Base-by-base conservation (phyloP, 2,888 invertebrate species). In the Plagodis dolabraria region DNA sequence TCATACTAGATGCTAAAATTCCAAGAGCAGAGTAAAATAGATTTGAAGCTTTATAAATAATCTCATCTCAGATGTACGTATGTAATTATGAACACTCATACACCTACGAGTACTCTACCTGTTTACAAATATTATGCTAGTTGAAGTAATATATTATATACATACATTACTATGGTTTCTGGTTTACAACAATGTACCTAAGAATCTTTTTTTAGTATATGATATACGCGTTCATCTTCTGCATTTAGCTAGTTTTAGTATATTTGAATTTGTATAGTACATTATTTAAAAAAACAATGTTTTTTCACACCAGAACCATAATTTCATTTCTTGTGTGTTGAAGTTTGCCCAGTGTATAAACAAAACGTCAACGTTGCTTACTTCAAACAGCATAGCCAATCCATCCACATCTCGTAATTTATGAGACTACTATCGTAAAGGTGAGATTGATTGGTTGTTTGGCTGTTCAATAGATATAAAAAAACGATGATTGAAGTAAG, bases 311-410 rank as follows among this genome's bases (percentile, higher is more conserved):
- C 7, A 5, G 35, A 47, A 11, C 33, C 33, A 42, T 36, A 4
- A 22, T 22, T 22, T 40, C 35, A 52, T 44, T 52, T 45, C 40
- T 49, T 56, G 9, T 49, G 38, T 11, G 49, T 38, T 34, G 43
- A 33, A 53, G 40, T 47, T 44, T 57, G 56, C 46, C 34, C 42
- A 53, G 57, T 56, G 53, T 59, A 54, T 62, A 62, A 57, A 57
- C 57, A 63, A 63, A 34, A 33, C 55, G 34, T 53, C 62, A 33
- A 47, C 33, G 35, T 48, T 40, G 5, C 40, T 10, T 35, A 53
- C 44, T 53, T 58, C 47, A 52, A 57, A 50, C 49, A 43, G 43
- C 33, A 50, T 33, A n/a, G 38, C 12, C 40, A 52, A 49, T 45
- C 45, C 22, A 40, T 52, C 10, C 34, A 43, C 44, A 44, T 50